phyloP scores from a whole-genome alignment of 1,140 invertebrate genomes.

The roundworm (Caenorhabditis elegans) region DNA sequence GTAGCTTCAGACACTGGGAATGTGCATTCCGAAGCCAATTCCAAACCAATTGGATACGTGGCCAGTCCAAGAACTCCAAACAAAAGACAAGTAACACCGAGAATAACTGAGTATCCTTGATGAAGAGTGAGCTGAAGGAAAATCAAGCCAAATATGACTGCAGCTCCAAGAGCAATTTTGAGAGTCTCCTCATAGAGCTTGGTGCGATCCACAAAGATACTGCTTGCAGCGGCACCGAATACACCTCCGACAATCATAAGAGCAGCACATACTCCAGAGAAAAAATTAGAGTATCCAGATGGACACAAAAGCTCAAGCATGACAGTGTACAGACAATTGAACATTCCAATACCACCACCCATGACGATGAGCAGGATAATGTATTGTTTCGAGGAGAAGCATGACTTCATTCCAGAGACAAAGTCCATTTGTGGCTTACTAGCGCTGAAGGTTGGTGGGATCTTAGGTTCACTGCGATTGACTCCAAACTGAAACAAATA shows the following conservation, averaged over 20 bases:
- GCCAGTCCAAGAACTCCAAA: constrained; percentile 65
- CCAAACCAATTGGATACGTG: constrained; percentile 64
- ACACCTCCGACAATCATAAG: constrained; percentile 65
- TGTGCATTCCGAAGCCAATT: constrained; percentile 64
- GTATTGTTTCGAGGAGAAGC: constrained; percentile 60
- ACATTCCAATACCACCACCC: constrained; percentile 66
- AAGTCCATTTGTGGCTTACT: constrained; percentile 60
- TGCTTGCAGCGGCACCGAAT: constrained; percentile 58
- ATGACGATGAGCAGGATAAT: constrained; percentile 60
- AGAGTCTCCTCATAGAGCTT: constrained; percentile 63
- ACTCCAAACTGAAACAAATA: constrained; percentile 48
- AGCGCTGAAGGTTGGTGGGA: constrained; percentile 59
- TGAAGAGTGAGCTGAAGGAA: constrained; percentile 59
- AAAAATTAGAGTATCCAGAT: constrained; percentile 59
- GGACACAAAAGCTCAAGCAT: constrained; percentile 65
- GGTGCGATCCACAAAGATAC: constrained; percentile 63
- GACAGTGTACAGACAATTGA: constrained; percentile 64
- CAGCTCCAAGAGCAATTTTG: constrained; percentile 60
- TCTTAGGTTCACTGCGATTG: constrained; percentile 62
- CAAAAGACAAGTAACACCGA: constrained; percentile 56
- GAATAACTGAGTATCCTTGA: constrained; percentile 45
- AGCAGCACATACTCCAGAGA: constrained; percentile 58
- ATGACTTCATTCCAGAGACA: constrained; percentile 56
- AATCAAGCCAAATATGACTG: constrained; percentile 61
- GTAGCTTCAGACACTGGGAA: constrained; percentile 66